phyloP scores from a whole-genome alignment of 2,888 invertebrate species.

The Arrhopalites spinosus region DNA sequence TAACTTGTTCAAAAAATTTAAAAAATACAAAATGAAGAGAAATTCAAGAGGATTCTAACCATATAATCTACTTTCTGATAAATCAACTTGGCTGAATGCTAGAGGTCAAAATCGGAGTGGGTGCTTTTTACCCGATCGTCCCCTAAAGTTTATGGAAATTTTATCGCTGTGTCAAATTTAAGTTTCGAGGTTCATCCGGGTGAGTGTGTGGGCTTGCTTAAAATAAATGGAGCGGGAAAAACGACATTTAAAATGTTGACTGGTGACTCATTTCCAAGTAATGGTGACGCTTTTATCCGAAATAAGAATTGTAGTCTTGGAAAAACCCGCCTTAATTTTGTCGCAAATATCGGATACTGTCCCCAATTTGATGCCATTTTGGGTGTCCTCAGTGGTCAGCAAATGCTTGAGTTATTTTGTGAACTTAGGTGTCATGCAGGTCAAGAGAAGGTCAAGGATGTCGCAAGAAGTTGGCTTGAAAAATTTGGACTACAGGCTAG shows the following conservation, averaged over 20 bases:
- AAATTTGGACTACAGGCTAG: slow-evolving; percentile 31
- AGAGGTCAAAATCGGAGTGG: too few relatives aligned
- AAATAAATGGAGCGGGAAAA: too few relatives aligned
- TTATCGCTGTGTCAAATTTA: too few relatives aligned
- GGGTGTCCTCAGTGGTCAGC: neutral
- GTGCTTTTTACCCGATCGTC: too few relatives aligned
- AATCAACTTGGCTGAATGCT: too few relatives aligned
- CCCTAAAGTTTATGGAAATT: too few relatives aligned
- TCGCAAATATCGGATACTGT: neutral
- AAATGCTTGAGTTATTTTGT: neutral
- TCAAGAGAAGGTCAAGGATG: neutral
- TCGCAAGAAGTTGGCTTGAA: neutral
- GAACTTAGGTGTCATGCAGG: neutral
- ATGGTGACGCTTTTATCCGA: neutral
- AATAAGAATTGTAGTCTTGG: neutral
- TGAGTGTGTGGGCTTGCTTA: too few relatives aligned
- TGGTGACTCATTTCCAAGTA: neutral
- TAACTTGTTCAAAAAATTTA: too few relatives aligned
- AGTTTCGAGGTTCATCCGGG: too few relatives aligned
- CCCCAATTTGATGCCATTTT: neutral
- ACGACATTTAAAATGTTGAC: neutral
- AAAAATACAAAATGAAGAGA: too few relatives aligned
- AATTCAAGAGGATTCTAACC: too few relatives aligned
- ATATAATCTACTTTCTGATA: too few relatives aligned
- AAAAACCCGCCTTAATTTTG: neutral